Conservation (phyloP, 1,140 invertebrate species). For the Lepidotrigona ventralis region DNA sequence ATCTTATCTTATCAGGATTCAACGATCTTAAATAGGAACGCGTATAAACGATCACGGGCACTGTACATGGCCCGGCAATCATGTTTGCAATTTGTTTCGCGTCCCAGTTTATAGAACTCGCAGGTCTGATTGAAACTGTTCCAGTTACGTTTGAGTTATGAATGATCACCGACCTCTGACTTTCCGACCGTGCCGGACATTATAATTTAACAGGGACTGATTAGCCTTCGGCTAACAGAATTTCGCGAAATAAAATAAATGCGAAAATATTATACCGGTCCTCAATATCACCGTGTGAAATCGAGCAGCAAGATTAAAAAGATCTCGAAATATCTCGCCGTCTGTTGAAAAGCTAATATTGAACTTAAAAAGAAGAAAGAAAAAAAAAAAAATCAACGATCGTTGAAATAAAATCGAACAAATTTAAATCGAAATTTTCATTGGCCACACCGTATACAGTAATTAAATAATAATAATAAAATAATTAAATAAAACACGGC, state of each 20-base stretch:
- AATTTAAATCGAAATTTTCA: no score
- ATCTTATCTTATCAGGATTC: no score
- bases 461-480: no score
- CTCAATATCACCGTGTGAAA: background rate
- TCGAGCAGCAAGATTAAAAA: fast-evolving
- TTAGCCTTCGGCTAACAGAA: background rate
- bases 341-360: no score
- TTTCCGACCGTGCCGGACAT: background rate
- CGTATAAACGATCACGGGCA: background rate
- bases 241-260: background rate
- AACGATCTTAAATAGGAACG: no score
- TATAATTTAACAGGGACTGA: background rate
- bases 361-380: no score
- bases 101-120: background rate
- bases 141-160: conserved; percentile 4
- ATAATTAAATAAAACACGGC: no score
- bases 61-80: background rate
- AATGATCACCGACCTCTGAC: background rate
- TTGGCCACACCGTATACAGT: no score
- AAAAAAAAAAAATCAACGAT: no score
- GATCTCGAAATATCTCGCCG: no score
- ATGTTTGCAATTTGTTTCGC: background rate
- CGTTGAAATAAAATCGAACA: no score
- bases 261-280: background rate
- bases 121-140: background rate